Evolutionary conservation across 2,888 invertebrate genomes (phyloP).

Genomic region (Ormyrus pomaceus): DNA sequence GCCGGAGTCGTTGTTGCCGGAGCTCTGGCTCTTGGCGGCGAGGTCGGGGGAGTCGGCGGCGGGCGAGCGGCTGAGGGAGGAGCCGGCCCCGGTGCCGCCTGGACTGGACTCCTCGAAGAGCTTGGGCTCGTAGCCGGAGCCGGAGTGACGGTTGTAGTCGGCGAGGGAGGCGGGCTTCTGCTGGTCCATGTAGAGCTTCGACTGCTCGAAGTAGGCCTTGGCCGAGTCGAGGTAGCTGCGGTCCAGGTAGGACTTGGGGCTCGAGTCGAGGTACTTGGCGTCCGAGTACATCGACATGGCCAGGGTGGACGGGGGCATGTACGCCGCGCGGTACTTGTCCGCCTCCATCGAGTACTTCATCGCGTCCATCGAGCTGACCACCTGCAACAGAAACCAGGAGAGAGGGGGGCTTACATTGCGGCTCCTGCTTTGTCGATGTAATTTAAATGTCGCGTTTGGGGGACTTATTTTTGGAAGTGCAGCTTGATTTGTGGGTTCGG

Average conservation of each 20-base stretch:
- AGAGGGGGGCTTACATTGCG: no score
- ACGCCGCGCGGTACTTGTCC: conserved; percentile 85
- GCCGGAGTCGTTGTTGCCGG: conserved; percentile 51
- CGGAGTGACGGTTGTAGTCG: conserved; percentile 79
- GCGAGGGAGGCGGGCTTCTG: conserved; percentile 74
- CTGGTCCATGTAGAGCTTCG: conserved; percentile 86
- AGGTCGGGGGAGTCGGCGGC: conserved; percentile 76
- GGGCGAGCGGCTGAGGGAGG: conserved; percentile 77
- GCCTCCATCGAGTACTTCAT: conserved; percentile 88
- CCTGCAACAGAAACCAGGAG: conserved; percentile 35
- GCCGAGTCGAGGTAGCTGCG: conserved; percentile 85
- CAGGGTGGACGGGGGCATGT: conserved; percentile 81
- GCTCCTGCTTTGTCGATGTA: no score
- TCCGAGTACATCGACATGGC: conserved; percentile 85
- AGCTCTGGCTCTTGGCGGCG: conserved; percentile 63
- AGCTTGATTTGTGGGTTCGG: no score
- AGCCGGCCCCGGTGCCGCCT: conserved; percentile 76
- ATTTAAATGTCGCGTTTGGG: no score
- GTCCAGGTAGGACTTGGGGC: conserved; percentile 79
- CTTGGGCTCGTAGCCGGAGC: conserved; percentile 81
- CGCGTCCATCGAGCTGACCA: conserved; percentile 84
- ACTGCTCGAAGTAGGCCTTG: conserved; percentile 84
- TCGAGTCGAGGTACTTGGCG: conserved; percentile 81
- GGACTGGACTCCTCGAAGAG: conserved; percentile 79
- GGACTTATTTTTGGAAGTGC: no score